Conservation (phyloP, 2,113 vertebrate genomes). For the Sminthopsis crassicaudata region DNA sequence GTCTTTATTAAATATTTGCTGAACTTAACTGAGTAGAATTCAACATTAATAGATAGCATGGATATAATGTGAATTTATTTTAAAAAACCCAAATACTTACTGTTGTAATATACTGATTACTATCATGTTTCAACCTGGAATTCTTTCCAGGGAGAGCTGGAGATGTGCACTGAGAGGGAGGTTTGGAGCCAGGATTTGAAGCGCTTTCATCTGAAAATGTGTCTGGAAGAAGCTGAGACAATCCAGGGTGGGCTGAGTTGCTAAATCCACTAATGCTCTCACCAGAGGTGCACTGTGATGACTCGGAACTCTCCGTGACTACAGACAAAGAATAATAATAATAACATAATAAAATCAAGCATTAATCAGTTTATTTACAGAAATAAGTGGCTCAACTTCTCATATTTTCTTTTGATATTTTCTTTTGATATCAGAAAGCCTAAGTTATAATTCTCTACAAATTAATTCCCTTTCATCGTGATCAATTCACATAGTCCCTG, state of each 20-base stretch:
- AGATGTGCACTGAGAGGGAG: constrained; percentile 73
- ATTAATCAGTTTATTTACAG: not conserved
- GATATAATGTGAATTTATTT: not conserved
- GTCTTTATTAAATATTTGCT: not conserved
- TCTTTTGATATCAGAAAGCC: not conserved
- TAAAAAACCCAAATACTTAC: constrained; percentile 75
- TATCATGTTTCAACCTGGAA: constrained; percentile 70
- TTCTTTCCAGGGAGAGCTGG: constrained; percentile 81
- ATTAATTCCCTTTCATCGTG: not conserved
- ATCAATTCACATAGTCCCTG: not conserved
- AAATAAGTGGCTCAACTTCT: not conserved
- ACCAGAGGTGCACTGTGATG: constrained; percentile 85
- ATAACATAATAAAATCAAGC: not conserved
- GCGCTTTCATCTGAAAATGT: constrained; percentile 77
- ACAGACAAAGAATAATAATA: not conserved
- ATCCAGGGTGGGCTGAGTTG: constrained; percentile 64
- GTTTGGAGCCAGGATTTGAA: constrained; percentile 76
- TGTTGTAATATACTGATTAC: constrained; percentile 83
- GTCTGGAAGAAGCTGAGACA: constrained; percentile 74
- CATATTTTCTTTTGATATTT: not conserved
- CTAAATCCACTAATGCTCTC: constrained; percentile 81
- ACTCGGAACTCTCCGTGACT: constrained; percentile 86
- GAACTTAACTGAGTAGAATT: not conserved
- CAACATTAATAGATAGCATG: not conserved
- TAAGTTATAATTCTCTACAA: not conserved